Conservation (phyloP, 37 sponge, comb jelly and placozoan species). For the Halichondria panicea region DNA sequence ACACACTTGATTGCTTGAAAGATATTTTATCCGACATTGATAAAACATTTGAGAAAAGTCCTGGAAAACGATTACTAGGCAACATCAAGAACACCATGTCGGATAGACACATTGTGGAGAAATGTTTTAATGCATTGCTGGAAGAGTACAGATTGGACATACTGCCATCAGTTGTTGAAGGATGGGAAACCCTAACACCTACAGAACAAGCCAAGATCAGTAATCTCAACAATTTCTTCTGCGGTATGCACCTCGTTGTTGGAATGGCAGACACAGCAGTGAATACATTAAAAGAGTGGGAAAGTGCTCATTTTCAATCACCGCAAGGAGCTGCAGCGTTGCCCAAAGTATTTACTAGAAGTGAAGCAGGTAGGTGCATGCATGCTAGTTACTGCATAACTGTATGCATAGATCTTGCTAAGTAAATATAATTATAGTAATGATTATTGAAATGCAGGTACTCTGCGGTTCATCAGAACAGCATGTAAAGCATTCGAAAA, state of each 20-base stretch:
- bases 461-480: conserved; percentile 19
- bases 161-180: conserved; percentile 4
- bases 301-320: neutral
- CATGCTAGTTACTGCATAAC: no score
- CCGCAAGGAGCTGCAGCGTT: neutral
- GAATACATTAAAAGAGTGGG: conserved; percentile 10
- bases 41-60: neutral
- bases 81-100: conserved; percentile 54
- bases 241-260: conserved; percentile 41
- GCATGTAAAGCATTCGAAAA: conserved; percentile 30
- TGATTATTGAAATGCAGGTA: conserved; percentile 14
- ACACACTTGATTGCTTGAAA: conserved; percentile 28
- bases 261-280: conserved; percentile 33
- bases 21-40: conserved; percentile 23
- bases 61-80: neutral
- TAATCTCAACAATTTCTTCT: conserved; percentile 30
- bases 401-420: no score
- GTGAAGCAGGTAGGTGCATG: no score
- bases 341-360: neutral
- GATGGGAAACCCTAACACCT: conserved; percentile 9
- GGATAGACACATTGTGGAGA: conserved; percentile 37
- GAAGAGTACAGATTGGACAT: conserved; percentile 32
- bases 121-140: conserved; percentile 33
- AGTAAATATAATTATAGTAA: no score
- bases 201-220: neutral